Evolutionary conservation across 2,888 invertebrate species (phyloP).

Genomic region (Dasysyrphus albostriatus): DNA sequence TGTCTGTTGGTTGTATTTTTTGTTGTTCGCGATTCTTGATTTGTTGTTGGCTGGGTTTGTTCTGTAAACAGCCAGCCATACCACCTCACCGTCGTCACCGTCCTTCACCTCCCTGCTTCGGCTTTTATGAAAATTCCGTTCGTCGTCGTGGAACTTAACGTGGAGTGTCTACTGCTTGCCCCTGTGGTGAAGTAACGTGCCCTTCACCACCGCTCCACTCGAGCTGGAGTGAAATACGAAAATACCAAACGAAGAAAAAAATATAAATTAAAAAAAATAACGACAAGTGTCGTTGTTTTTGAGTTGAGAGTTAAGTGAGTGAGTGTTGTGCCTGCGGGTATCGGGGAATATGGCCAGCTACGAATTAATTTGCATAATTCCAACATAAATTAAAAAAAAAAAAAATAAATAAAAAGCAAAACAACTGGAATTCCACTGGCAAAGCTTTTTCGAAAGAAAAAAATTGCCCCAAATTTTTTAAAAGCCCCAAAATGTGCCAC

Average conservation of each 20-base stretch:
- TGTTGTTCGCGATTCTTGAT: slow-evolving; percentile 57
- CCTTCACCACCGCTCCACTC: slow-evolving; percentile 28
- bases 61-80: slow-evolving; percentile 58
- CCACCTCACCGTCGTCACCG: slow-evolving; percentile 6
- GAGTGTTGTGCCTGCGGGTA: slow-evolving; percentile 28
- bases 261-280: slow-evolving; percentile 62
- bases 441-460: neutral
- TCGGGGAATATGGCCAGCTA: slow-evolving; percentile 61
- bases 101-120: slow-evolving; percentile 20
- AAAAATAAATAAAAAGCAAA: slow-evolving; percentile 24
- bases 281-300: slow-evolving; percentile 66
- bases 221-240: slow-evolving; percentile 52
- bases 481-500: slow-evolving; percentile 56
- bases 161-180: slow-evolving; percentile 43
- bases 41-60: slow-evolving; percentile 62
- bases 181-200: slow-evolving; percentile 47
- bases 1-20: slow-evolving; percentile 42
- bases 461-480: slow-evolving; percentile 15
- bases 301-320: slow-evolving; percentile 39
- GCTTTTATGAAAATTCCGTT: slow-evolving; percentile 25
- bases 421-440: slow-evolving; percentile 45
- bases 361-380: slow-evolving; percentile 71
- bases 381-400: slow-evolving; percentile 59
- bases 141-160: slow-evolving; percentile 50
- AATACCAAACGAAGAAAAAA: slow-evolving; percentile 64